Base-by-base conservation (phyloP, 2,113 vertebrate species). In the Trachemys scripta region DNA sequence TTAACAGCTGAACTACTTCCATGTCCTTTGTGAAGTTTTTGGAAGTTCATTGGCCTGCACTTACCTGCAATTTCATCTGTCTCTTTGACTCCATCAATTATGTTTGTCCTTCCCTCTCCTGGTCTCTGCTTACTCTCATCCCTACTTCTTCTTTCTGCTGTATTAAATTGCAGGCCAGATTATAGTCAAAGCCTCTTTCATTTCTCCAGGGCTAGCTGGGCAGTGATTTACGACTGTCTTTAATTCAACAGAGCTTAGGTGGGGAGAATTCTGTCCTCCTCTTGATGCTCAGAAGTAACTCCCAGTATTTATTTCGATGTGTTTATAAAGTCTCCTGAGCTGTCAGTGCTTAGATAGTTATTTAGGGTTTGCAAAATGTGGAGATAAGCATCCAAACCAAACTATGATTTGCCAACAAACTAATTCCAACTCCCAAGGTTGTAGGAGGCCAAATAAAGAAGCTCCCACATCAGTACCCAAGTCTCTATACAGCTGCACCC, bases 181-280 rank as follows among this genome's bases (percentile, higher is more conserved):
- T 93, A 95, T 96, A 89, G 80, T 93, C 91, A 97, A 97, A 97
- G 65, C 93, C 65, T 79, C 93, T 93, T 75, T 97, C 94, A 96
- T 97, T 97, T 97, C 96, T 97, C 93, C 82, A 94, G 96, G 94
- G 96, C 72, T 95, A 88, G 82, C 89, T 91, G 92, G 96, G 86
- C 91, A 87, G 47, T 84, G 93, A 96, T 96, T 97, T 97, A 90
- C 59, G 88, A 95, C 87, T 10, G 54, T 88, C 96, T 96, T 47
- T 97, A 92, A 92, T 94, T 96, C 89, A 35, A 8, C n/a, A n/a
- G n/a, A 38, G 88, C 92, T 62, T 59, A 91, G 90, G 86, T 84
- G 75, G 75, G 42, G 47, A 65, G 47, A 92, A 89, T 76, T 72
- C 76, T 59, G 16, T n/a, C 91, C 1, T 0, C 31, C 80, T 90